These are phyloP conservation scores for Muscina levida DNA, from an alignment of 2,888 invertebrate genomes.

Conservation along the genomic window DNA sequence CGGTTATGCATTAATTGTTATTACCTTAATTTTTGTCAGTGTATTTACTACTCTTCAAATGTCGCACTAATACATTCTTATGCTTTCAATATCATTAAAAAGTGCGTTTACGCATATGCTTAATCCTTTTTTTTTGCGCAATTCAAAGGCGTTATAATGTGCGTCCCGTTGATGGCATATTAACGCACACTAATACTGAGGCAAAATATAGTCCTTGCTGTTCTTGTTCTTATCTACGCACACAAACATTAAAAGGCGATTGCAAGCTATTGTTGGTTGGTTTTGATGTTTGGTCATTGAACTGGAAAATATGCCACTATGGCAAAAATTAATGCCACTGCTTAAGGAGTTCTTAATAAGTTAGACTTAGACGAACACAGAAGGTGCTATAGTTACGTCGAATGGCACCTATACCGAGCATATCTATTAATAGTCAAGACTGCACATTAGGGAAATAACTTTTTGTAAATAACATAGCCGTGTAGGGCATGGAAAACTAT, in stretches of 20 bases:
- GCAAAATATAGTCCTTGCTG: conserved; percentile 59
- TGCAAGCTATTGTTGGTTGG: conserved; percentile 47
- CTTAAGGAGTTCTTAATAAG: neutral
- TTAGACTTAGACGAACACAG: too few relatives aligned
- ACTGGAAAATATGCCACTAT: conserved; percentile 68
- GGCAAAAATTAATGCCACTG: too few relatives aligned
- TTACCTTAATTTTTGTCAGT: conserved; percentile 13
- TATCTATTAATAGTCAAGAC: too few relatives aligned
- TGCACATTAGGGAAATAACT: too few relatives aligned
- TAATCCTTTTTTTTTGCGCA: conserved; percentile 26
- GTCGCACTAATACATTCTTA: conserved; percentile 14
- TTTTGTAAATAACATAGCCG: too few relatives aligned
- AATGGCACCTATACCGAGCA: too few relatives aligned
- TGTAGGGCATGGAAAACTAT: too few relatives aligned
- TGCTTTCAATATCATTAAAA: conserved; percentile 44
- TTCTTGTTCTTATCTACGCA: conserved; percentile 29
- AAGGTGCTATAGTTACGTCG: conserved; percentile 6
- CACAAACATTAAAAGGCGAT: conserved; percentile 51
- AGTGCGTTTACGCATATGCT: conserved; percentile 64
- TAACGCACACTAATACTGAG: conserved; percentile 39
- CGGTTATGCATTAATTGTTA: too few relatives aligned
- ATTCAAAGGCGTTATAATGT: conserved; percentile 54
- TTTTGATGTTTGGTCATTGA: conserved; percentile 65
- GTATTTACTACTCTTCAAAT: conserved; percentile 38
- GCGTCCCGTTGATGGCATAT: conserved; percentile 56